Percentiles rank a stretch among this genome's conserved stretches.
Conservation (phyloP, 2,888 invertebrate genomes). For the Seira sanloemensis region DNA sequence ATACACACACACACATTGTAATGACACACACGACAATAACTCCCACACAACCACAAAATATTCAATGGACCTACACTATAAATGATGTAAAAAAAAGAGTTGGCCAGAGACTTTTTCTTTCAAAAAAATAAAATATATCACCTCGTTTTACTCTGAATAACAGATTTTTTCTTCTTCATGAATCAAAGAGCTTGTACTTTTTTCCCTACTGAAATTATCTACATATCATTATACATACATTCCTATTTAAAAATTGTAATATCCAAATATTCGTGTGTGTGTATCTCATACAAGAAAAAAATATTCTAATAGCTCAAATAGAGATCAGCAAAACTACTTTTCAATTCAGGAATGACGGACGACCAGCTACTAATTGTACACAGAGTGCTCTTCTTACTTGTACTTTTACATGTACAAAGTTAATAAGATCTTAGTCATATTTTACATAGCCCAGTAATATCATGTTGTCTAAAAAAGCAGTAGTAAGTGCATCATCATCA, state of each 20-base stretch:
- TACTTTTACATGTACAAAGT: conserved; percentile 25
- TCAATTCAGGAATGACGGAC: conserved; percentile 63
- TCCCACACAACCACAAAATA: background rate
- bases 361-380: conserved; percentile 62
- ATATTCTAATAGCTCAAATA: conserved; percentile 54
- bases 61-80: background rate
- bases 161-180: conserved; percentile 22
- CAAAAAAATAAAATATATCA: background rate
- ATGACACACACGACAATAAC: background rate
- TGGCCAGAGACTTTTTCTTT: background rate
- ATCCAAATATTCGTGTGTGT: background rate
- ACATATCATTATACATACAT: conserved; percentile 27
- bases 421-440: conserved; percentile 56
- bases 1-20: background rate
- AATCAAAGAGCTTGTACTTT: conserved; percentile 5
- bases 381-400: conserved; percentile 16
- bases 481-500: conserved; percentile 3
- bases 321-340: conserved; percentile 61
- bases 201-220: conserved; percentile 31
- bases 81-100: background rate
- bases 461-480: conserved; percentile 3
- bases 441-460: conserved; percentile 45
- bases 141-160: conserved; percentile 5
- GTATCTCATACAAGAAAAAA: conserved; percentile 28
- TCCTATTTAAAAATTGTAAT: background rate